A percentile compares a stretch with the other conserved stretches of the same genome.
Evolutionary conservation across 2,888 invertebrate genomes (phyloP).

Genomic region (Xestobium rufovillosum): DNA sequence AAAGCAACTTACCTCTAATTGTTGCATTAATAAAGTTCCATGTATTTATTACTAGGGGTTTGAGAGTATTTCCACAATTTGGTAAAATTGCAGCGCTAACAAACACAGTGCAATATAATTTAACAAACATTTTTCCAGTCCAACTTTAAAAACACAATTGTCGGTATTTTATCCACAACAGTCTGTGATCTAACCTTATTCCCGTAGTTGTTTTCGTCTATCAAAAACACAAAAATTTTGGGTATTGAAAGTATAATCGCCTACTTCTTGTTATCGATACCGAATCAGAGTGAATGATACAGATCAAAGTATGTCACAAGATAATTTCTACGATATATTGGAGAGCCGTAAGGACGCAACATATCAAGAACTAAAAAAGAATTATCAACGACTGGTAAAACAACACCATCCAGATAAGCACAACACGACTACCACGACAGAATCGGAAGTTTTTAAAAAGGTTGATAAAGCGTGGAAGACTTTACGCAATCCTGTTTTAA

Average conservation of each 20-base stretch:
- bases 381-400: conserved; percentile 52
- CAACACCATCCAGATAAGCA: conserved; percentile 57
- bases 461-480: conserved; percentile 68
- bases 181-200: too few species aligned
- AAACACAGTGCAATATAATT: too few species aligned
- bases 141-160: too few species aligned
- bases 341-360: conserved; percentile 49
- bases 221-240: too few species aligned
- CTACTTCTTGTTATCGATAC: too few species aligned
- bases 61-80: too few species aligned
- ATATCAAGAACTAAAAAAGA: conserved; percentile 52
- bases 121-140: too few species aligned
- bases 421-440: conserved; percentile 9
- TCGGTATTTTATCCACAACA: too few species aligned
- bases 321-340: conserved; percentile 50
- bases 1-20: conserved; percentile 28
- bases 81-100: too few species aligned
- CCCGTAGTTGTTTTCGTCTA: too few species aligned
- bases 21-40: conserved; percentile 32
- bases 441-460: conserved; percentile 44
- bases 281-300: too few species aligned
- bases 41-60: conserved; percentile 34
- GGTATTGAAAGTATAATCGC: too few species aligned
- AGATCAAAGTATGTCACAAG: conserved; percentile 13
- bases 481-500: conserved; percentile 51